These are phyloP conservation scores for Buceros bicornis DNA, from an alignment of 2,797 vertebrate genomes.

Conservation along the genomic window DNA sequence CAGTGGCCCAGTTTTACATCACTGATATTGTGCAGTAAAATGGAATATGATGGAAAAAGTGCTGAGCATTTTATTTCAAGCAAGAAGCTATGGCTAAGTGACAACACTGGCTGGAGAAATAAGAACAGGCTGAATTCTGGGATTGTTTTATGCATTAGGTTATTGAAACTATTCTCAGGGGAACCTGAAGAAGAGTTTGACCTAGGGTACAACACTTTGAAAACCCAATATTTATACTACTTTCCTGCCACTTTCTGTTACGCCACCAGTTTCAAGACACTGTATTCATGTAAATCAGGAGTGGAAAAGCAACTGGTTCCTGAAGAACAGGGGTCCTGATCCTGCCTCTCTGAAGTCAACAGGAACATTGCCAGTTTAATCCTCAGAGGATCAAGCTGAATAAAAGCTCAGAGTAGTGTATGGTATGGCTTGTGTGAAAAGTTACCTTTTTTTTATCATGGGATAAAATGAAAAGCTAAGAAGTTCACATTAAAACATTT, in stretches of 20 bases:
- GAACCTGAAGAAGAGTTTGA: not conserved
- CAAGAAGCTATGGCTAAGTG: not conserved
- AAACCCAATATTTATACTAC: not conserved
- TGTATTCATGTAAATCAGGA: not conserved
- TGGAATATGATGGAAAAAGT: not conserved
- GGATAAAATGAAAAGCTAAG: not conserved
- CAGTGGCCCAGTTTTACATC: not conserved
- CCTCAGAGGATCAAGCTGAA: not conserved
- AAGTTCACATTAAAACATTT: not conserved
- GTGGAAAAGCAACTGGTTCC: not conserved
- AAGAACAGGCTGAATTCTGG: not conserved
- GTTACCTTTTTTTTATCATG: not conserved
- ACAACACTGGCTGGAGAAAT: not conserved
- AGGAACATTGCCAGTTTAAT: not conserved
- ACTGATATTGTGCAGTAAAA: not conserved
- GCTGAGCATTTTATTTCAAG: not conserved
- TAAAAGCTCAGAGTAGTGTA: not conserved
- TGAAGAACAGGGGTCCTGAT: not conserved
- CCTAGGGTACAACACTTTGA: not conserved
- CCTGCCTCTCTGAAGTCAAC: not conserved
- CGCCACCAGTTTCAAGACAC: not conserved
- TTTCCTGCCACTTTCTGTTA: not conserved
- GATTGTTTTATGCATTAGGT: not conserved
- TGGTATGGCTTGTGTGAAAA: not conserved
- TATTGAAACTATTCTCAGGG: not conserved